These are phyloP conservation scores for Cuniculus paca DNA, from an alignment of 2,797 vertebrate genomes.

Conservation along the genomic window DNA sequence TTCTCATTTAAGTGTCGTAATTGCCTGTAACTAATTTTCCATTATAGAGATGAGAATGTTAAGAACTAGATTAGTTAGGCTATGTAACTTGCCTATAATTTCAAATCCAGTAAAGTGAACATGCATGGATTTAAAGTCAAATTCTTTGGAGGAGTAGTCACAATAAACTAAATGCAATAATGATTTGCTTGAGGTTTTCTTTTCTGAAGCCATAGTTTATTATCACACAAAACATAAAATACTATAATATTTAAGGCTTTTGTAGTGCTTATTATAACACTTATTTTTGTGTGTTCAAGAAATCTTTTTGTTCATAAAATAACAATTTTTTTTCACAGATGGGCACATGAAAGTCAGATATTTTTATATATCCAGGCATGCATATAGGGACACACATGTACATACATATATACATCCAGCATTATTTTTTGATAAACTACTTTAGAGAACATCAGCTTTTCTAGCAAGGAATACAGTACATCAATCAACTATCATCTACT, in stretches of 20 bases:
- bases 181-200: not conserved
- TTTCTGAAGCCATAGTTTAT: not conserved
- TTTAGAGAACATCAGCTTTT: not conserved
- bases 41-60: slow-evolving; percentile 1
- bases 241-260: not conserved
- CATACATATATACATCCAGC: not conserved
- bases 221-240: not conserved
- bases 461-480: not conserved
- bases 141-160: not conserved
- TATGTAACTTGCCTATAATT: not conserved
- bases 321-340: not conserved
- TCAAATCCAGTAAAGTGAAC: not conserved
- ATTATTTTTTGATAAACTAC: not conserved
- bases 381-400: not conserved
- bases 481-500: not conserved
- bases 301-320: not conserved
- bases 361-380: not conserved
- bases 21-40: not conserved
- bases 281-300: not conserved
- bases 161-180: not conserved
- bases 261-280: not conserved
- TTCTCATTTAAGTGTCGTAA: not conserved
- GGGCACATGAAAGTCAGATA: not conserved
- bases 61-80: not conserved
- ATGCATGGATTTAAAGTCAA: not conserved